A percentile compares a stretch with the other conserved stretches of the same genome.
These are phyloP conservation scores for Macrobrachium rosenbergii DNA, from an alignment of 1,140 invertebrate genomes.

Conservation along the genomic window DNA sequence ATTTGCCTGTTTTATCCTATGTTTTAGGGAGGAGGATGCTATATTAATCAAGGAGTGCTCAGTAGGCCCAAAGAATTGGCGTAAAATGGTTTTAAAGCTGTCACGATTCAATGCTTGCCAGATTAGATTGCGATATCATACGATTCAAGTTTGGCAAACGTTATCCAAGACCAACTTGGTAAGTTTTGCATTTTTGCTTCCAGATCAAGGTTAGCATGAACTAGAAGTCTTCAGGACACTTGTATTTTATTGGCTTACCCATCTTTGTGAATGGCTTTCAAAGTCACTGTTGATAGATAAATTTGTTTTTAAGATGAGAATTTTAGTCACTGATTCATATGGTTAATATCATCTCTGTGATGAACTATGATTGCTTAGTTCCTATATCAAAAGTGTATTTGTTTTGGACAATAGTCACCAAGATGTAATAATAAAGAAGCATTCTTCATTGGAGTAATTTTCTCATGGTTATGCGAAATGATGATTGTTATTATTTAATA, in stretches of 20 bases:
- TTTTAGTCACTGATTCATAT: no score
- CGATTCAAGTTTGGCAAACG: slow-evolving; percentile 24
- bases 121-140: slow-evolving; percentile 10
- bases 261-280: neutral
- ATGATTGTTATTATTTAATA: no score
- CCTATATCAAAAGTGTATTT: no score
- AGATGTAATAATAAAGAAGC: no score
- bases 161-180: slow-evolving; percentile 1
- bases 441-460: no score
- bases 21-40: slow-evolving; percentile 27
- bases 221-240: neutral
- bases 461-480: no score
- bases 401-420: no score
- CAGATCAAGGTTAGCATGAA: neutral
- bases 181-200: neutral
- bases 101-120: neutral
- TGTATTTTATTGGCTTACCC: neutral
- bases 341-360: no score
- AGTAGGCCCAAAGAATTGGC: slow-evolving; percentile 28
- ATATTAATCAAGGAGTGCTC: slow-evolving; percentile 36
- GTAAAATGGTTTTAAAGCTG: slow-evolving; percentile 5
- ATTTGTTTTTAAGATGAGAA: no score
- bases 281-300: no score
- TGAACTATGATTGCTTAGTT: no score
- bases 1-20: neutral